These are phyloP conservation scores for Sander lucioperca DNA, from an alignment of 2,113 vertebrate species.

Conservation along the genomic window DNA sequence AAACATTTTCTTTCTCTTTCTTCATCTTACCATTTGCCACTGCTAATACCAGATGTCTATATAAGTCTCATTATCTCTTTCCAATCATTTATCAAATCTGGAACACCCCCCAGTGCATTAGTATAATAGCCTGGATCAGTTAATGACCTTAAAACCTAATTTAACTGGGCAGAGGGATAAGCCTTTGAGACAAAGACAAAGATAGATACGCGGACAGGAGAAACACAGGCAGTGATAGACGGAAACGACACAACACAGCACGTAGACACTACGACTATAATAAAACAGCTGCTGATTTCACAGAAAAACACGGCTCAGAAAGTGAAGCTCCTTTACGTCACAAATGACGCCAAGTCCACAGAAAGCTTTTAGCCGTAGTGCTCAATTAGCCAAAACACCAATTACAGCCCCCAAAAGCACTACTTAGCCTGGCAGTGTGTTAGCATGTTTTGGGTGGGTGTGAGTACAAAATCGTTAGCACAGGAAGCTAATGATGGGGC, in stretches of 20 bases:
- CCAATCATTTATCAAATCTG: conserved; percentile 69
- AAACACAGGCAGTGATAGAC: conserved; percentile 32
- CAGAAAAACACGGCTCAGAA: conserved; percentile 7
- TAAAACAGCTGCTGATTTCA: conserved; percentile 25
- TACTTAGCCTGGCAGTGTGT: conserved; percentile 47
- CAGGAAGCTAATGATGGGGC: conserved; percentile 64
- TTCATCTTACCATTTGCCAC: neutral
- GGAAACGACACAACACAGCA: conserved; percentile 1
- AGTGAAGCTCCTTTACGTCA: conserved; percentile 30
- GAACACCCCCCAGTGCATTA: conserved; percentile 67
- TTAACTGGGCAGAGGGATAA: conserved; percentile 59
- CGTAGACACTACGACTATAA: conserved; percentile 16
- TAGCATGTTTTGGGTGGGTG: conserved; percentile 64
- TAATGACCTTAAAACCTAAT: conserved; percentile 76
- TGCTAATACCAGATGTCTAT: conserved; percentile 51
- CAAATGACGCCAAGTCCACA: conserved; percentile 18
- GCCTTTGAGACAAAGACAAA: conserved; percentile 52
- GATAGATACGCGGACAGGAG: conserved; percentile 43
- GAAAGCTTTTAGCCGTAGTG: conserved; percentile 71
- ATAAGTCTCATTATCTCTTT: conserved; percentile 61
- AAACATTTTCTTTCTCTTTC: conserved; percentile 27
- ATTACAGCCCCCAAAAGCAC: conserved; percentile 58
- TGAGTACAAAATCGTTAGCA: conserved; percentile 62
- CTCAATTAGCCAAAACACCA: conserved; percentile 72
- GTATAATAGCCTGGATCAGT: conserved; percentile 72